Base-by-base conservation (phyloP, 23 tunicate species). In the Diplosoma virens region DNA sequence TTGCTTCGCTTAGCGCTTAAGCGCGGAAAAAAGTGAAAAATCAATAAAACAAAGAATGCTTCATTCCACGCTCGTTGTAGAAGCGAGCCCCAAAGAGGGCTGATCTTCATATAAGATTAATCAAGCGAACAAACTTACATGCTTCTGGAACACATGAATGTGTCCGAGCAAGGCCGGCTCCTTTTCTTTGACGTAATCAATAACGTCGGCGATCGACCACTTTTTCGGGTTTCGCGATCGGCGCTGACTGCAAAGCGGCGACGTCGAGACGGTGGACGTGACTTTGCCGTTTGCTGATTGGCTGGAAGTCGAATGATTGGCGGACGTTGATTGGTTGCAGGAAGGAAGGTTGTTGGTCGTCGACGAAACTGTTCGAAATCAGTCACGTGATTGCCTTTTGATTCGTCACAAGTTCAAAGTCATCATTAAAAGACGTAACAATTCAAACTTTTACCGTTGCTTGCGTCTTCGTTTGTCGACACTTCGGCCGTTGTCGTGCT, bases 181-280 rank as follows among this genome's bases (percentile, higher is more conserved):
- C 30, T 78, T 72, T 35, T 90, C 90, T 18, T 69, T 59, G 37
- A 90, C 90, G 53, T 79, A 90, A 67, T 26, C 60, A 1, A 84
- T 64, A 30, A 84, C 90, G 74, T 90, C 90, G 32, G 29, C 28
- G 20, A 90, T 73, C 25, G 82, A 41, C 97, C 97, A 90, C 61
- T 66, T 73, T 11, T 71, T 45, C 26, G 97, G 97, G 80, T 90
- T 90, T 16, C 97, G 84, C 6, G 97, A 90, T 1, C 83, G 81
- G 24, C 52, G 66, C n/a, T 72, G 58, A 20, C n/a, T 28, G n/a
- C 53, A 30, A 2, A 46, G 54, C 5, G 79, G 47, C n/a, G 86
- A 45, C 58, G 68, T 48, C 55, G 63, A 32, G 0, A 82, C 63
- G 22, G 76, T 56, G 53, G 85, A 80, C 35, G 74, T 45, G 29